These are phyloP conservation scores for Lissonota sp. DNA, from an alignment of 2,888 invertebrate genomes.

Conservation along the genomic window DNA sequence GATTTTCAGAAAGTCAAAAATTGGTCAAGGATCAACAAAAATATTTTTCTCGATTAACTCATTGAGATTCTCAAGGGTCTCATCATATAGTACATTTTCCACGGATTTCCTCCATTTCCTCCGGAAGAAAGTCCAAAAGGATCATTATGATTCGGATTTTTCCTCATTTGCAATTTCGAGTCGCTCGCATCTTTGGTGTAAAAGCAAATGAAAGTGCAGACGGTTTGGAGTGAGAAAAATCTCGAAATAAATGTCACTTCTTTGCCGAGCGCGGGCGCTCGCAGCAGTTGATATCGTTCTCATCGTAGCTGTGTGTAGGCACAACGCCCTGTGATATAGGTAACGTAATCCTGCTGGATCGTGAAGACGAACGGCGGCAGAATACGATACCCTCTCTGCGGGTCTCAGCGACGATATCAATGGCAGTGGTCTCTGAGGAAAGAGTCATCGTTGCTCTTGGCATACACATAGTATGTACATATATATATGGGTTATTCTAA, in stretches of 20 bases:
- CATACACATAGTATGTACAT: conserved; percentile 9
- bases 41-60: too few species aligned
- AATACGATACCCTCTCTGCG: conserved; percentile 73
- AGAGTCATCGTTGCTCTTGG: conserved; percentile 58
- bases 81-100: too few species aligned
- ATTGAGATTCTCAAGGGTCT: too few species aligned
- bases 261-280: conserved; percentile 48
- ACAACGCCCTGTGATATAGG: conserved; percentile 59
- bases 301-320: conserved; percentile 34
- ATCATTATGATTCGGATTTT: too few species aligned
- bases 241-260: conserved; percentile 77
- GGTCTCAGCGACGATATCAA: conserved; percentile 53
- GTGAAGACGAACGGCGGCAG: conserved; percentile 77
- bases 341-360: conserved; percentile 77
- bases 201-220: conserved; percentile 19
- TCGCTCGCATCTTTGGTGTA: too few species aligned
- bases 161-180: neutral
- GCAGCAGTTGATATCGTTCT: conserved; percentile 19
- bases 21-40: too few species aligned
- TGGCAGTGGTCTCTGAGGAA: conserved; percentile 42
- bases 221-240: conserved; percentile 64
- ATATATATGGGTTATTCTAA: neutral
- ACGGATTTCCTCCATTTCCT: too few species aligned
- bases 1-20: too few species aligned
- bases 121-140: too few species aligned